Evolutionary conservation across 2,113 vertebrate genomes (phyloP).

Genomic region (Podarcis muralis): DNA sequence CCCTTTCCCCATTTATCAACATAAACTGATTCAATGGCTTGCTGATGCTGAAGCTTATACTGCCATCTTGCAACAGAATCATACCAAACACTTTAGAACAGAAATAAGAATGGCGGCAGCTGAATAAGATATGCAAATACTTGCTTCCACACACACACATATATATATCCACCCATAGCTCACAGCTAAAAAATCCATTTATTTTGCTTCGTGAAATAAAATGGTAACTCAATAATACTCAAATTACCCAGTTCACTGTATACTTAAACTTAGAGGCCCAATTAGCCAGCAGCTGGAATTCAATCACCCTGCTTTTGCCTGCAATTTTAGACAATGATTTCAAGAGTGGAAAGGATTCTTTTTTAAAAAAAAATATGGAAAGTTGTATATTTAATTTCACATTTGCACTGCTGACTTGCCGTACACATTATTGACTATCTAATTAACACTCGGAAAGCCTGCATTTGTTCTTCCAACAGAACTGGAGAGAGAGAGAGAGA

Average conservation of each 20-base stretch:
- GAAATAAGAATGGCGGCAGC: neutral
- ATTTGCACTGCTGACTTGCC: conserved; percentile 36
- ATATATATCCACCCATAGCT: conserved; percentile 11
- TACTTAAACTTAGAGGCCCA: conserved; percentile 65
- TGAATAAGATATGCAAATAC: conserved; percentile 47
- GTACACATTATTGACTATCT: conserved; percentile 46
- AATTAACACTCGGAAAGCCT: conserved; percentile 50
- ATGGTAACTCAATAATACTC: conserved; percentile 66
- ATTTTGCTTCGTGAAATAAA: conserved; percentile 64
- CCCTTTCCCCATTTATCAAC: neutral
- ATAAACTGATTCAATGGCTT: conserved; percentile 9
- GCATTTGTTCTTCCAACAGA: conserved; percentile 43
- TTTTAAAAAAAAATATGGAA: conserved; percentile 1
- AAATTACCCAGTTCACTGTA: conserved; percentile 60
- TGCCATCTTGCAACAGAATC: neutral
- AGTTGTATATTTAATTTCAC: conserved; percentile 49
- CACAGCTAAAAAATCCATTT: conserved; percentile 43
- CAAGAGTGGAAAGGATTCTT: conserved; percentile 43
- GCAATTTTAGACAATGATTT: conserved; percentile 59
- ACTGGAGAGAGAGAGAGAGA: neutral
- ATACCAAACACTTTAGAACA: neutral
- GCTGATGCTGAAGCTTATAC: conserved; percentile 33
- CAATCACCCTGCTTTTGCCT: conserved; percentile 41
- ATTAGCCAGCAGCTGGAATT: conserved; percentile 63
- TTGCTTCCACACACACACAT: neutral